Conservation (phyloP, 2,113 vertebrate genomes). For the Eulacestoma nigropectus region DNA sequence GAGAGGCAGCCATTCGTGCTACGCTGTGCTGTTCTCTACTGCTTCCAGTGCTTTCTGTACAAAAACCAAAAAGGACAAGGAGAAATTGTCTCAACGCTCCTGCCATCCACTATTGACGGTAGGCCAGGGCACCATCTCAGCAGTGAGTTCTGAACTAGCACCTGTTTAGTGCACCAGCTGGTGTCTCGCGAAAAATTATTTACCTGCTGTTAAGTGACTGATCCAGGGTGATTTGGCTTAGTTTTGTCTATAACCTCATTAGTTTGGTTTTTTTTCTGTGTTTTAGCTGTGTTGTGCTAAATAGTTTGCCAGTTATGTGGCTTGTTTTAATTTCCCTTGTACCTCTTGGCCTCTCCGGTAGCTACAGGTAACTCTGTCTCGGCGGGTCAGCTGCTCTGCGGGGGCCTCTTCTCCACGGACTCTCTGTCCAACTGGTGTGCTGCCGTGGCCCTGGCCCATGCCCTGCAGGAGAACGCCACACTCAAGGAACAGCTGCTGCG, state of each 20-base stretch:
- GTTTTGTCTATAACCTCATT: no score
- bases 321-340: background rate
- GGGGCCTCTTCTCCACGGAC: constrained; percentile 93
- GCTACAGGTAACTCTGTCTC: constrained; percentile 90
- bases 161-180: background rate
- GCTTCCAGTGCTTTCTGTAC: constrained; percentile 97
- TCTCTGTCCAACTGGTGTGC: constrained; percentile 98
- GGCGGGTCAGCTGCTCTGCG: constrained; percentile 92
- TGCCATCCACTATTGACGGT: constrained; percentile 98
- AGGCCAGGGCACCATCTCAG: background rate
- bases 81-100: constrained; percentile 92
- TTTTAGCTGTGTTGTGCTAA: background rate
- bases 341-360: background rate
- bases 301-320: accelerated
- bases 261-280: background rate
- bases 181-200: accelerated
- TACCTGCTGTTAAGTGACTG: background rate
- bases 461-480: constrained; percentile 89
- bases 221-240: background rate
- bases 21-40: constrained; percentile 96
- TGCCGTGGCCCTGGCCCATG: constrained; percentile 91
- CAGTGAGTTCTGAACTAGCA: background rate
- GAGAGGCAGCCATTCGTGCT: constrained; percentile 95
- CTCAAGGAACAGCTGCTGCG: constrained; percentile 95
- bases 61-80: constrained; percentile 96